These are phyloP conservation scores for Chrysemys picta DNA, from an alignment of 2,113 vertebrate genomes.

Conservation along the genomic window DNA sequence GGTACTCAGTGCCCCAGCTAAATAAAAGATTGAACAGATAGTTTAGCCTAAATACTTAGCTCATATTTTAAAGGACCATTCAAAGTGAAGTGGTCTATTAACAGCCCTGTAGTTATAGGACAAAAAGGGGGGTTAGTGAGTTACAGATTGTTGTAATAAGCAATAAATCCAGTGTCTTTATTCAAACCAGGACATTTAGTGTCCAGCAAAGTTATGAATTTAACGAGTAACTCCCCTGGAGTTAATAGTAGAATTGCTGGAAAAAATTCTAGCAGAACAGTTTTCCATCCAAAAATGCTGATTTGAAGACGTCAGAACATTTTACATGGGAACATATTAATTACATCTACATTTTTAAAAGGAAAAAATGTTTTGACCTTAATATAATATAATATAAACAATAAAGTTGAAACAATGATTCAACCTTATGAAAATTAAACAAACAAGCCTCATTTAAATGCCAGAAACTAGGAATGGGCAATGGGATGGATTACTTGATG, in stretches of 20 bases:
- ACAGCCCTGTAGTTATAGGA: too few relatives aligned
- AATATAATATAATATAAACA: background rate
- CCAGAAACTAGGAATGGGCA: too few relatives aligned
- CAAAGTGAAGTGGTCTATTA: too few relatives aligned
- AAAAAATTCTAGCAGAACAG: background rate
- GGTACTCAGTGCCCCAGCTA: too few relatives aligned
- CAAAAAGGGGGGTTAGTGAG: too few relatives aligned
- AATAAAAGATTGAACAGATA: too few relatives aligned
- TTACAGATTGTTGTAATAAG: background rate
- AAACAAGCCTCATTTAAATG: too few relatives aligned
- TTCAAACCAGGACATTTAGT: background rate
- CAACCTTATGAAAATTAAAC: background rate
- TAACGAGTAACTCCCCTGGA: background rate
- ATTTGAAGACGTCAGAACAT: background rate
- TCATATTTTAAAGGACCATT: too few relatives aligned
- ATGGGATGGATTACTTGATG: too few relatives aligned
- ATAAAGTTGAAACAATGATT: background rate
- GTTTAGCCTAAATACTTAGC: too few relatives aligned
- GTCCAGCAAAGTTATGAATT: background rate
- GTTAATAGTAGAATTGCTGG: background rate
- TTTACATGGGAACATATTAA: background rate
- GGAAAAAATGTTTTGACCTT: background rate
- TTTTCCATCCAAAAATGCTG: background rate
- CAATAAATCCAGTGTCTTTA: background rate
- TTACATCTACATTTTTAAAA: background rate